A percentile compares a stretch with the other conserved stretches of the same genome.
Evolutionary conservation across 2,888 invertebrate genomes (phyloP).

Genomic region (Aquatica leii): DNA sequence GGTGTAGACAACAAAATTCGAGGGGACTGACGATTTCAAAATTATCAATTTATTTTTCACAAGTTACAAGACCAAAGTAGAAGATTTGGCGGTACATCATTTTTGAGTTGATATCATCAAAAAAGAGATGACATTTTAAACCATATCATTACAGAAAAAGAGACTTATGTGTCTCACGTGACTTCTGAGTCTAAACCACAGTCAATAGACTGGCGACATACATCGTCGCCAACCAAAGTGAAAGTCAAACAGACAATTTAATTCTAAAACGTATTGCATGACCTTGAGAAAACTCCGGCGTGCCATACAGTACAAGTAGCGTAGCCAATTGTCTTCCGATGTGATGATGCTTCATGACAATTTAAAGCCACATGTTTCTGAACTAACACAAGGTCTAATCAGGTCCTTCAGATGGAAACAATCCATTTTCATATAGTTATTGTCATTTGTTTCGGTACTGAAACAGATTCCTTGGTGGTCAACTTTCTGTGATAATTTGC

Average conservation of each 20-base stretch:
- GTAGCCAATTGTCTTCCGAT: constrained; percentile 8
- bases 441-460: constrained; percentile 1
- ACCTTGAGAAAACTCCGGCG: constrained; percentile 1
- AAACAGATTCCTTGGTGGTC: neutral
- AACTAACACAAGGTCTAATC: constrained; percentile 9
- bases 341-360: constrained; percentile 13
- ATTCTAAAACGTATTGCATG: neutral
- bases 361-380: constrained; percentile 9
- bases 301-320: constrained; percentile 1
- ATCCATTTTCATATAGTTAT: neutral
- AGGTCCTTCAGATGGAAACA: constrained; percentile 9
- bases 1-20: neutral
- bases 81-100: neutral
- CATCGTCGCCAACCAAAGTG: constrained; percentile 3
- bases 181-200: constrained; percentile 8
- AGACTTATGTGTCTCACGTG: constrained; percentile 14
- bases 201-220: constrained; percentile 13
- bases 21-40: neutral
- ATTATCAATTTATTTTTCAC: neutral
- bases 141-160: neutral
- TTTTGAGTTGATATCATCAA: constrained; percentile 2
- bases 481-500: too few species aligned
- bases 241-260: constrained; percentile 10
- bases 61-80: constrained; percentile 1
- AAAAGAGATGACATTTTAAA: constrained; percentile 11